These are phyloP conservation scores for Picus viridis DNA, from an alignment of 2,797 vertebrate genomes.

Conservation along the genomic window DNA sequence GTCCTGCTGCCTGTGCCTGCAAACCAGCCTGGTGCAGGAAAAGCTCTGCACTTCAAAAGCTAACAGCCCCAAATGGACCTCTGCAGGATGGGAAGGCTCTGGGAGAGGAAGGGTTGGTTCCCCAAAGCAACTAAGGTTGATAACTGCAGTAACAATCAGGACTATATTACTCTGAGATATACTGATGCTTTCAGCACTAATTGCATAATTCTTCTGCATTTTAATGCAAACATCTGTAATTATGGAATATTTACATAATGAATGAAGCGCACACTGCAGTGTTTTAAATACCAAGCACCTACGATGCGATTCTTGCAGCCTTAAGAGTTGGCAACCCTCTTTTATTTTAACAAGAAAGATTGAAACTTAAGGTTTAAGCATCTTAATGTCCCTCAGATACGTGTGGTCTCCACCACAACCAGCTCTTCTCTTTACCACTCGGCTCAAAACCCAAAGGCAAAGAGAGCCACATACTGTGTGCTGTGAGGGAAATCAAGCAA, in stretches of 20 bases:
- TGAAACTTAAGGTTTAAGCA: not conserved
- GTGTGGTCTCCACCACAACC: not conserved
- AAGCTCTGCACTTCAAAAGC: not conserved
- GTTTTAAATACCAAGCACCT: constrained; percentile 36
- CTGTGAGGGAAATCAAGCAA: constrained; percentile 98
- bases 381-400: not conserved
- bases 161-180: constrained; percentile 24
- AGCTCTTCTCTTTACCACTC: not conserved
- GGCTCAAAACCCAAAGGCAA: not conserved
- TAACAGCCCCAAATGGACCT: not conserved
- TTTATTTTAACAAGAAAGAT: not conserved
- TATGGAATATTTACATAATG: constrained; percentile 67
- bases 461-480: constrained; percentile 86
- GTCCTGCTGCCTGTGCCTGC: not conserved
- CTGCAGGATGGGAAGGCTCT: not conserved
- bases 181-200: constrained; percentile 39
- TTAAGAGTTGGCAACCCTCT: not conserved
- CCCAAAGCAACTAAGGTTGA: not conserved
- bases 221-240: constrained; percentile 59
- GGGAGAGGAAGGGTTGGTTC: not conserved
- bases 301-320: constrained; percentile 22
- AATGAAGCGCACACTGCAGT: constrained; percentile 11
- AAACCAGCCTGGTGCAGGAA: not conserved
- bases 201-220: constrained; percentile 49
- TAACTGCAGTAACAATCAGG: constrained; percentile 45